Conservation (phyloP, 2,797 vertebrate genomes). For the Schizopygopsis pylzovi region DNA sequence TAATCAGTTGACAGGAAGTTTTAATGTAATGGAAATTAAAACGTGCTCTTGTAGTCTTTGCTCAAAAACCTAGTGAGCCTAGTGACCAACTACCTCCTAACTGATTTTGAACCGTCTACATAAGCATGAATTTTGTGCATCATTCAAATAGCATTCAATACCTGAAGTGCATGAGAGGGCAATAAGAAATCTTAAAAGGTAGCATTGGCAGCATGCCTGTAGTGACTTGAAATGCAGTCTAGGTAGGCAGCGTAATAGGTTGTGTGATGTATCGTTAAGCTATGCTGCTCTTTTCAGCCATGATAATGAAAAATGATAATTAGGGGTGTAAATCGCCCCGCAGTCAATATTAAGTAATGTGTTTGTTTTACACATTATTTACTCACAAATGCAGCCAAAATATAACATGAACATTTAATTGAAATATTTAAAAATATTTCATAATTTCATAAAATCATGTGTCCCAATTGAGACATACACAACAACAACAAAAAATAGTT, state of each 20-base stretch:
- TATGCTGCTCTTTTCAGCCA: neutral
- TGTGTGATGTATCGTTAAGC: neutral
- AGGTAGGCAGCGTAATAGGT: neutral
- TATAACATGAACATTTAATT: too few relatives aligned
- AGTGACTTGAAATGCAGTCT: neutral
- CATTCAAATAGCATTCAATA: neutral
- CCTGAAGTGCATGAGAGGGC: neutral
- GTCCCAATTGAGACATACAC: neutral
- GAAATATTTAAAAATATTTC: neutral
- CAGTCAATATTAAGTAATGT: neutral
- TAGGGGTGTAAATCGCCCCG: neutral
- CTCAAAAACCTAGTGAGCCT: neutral
- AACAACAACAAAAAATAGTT: neutral
- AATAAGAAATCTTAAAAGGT: neutral
- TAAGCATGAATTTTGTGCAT: neutral
- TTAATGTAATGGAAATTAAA: neutral
- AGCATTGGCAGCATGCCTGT: neutral
- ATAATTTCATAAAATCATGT: neutral
- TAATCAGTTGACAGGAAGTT: neutral
- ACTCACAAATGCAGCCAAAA: neutral
- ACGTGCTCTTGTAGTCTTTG: neutral
- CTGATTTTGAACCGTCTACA: too few relatives aligned
- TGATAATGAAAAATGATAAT: neutral
- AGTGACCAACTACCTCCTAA: too few relatives aligned
- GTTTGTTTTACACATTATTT: neutral